Base-by-base conservation (phyloP, 1,140 invertebrate genomes). In the Drosophila truncata region DNA sequence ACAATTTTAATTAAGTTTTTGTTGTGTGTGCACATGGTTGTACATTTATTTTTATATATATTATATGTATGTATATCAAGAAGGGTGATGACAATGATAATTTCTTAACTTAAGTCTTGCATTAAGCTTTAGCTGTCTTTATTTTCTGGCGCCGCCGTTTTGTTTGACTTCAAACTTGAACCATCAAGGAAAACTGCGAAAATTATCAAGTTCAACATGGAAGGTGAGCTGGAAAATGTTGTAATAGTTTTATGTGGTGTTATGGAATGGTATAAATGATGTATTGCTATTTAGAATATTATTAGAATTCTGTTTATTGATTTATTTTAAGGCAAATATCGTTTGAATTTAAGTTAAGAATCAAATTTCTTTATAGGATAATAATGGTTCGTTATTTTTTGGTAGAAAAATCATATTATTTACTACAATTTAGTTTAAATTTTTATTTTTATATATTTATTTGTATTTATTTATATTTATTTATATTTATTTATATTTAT, bases 1-100 rank as follows among this genome's bases (percentile, higher is more conserved):
- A 85, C 75, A 81, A 88, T 90, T 88, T 90, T 88, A 90, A 88
- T 90, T 90, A 90, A 90, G 70, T 67, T 61, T 66, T 73, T 77
- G 50, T 54, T 67, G 47, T 42, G 37, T 47, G 67, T 47, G 65
- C 42, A 44, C 62, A 66, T 64, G 42, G 58, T 29, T 57, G 59
- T 63, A 42, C 58, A 70, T 57, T 60, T 52, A n/a, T 69, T 57
- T 67, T 41, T 66, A 59, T 49, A 39, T 55, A 67, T 10, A 66
- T 49, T 49, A 41, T 64, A 44, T 66, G 47, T 57, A 39, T 71
- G 55, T 10, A 39, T 47, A 58, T 29, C 65, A 58, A 39, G 46
- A 49, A 58, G 50, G 69, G 69, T 72, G 65, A 33, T 60, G 52
- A 71, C 67, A 71, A 72, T 72, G 52, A 59, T 72, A 72, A 59